phyloP scores from a whole-genome alignment of 2,797 vertebrate species.

The Decapterus maruadsi region DNA sequence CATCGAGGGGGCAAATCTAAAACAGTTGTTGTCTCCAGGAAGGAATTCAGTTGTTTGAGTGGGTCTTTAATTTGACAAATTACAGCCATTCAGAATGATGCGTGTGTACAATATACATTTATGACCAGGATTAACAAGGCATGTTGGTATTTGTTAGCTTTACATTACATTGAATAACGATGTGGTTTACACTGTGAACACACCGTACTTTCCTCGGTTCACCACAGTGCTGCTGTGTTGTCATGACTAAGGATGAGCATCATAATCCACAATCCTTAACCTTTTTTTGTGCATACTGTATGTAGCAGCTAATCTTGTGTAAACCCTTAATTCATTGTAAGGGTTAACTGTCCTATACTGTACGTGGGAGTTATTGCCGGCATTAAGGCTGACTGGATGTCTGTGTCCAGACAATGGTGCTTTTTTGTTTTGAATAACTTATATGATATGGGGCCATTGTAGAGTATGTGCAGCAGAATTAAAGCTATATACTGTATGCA shows the following conservation, averaged over 20 bases:
- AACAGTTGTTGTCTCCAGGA: conserved; percentile 31
- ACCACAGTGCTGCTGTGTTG: background rate
- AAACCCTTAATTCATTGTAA: conserved; percentile 5
- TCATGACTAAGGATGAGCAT: background rate
- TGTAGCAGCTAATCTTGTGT: background rate
- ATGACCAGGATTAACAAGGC: conserved; percentile 1
- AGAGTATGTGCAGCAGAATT: too few species aligned
- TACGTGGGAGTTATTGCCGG: background rate
- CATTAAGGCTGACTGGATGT: background rate
- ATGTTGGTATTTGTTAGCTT: conserved; percentile 6
- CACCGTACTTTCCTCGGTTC: background rate
- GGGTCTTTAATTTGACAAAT: conserved; percentile 27
- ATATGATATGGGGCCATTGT: too few species aligned
- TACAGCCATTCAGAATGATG: background rate
- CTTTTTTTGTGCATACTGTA: background rate
- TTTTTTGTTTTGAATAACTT: too few species aligned
- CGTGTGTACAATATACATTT: background rate
- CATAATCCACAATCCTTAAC: conserved; percentile 1
- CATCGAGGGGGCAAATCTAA: conserved; percentile 13
- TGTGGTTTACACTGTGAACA: background rate
- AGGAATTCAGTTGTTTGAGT: conserved; percentile 40
- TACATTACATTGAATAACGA: background rate
- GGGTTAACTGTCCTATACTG: background rate
- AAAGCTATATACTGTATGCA: too few species aligned
- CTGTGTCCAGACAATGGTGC: background rate